Percentiles rank a stretch among this genome's conserved stretches.
Evolutionary conservation across 2,113 vertebrate genomes (phyloP).

Genomic region (Hepsetus odoe): DNA sequence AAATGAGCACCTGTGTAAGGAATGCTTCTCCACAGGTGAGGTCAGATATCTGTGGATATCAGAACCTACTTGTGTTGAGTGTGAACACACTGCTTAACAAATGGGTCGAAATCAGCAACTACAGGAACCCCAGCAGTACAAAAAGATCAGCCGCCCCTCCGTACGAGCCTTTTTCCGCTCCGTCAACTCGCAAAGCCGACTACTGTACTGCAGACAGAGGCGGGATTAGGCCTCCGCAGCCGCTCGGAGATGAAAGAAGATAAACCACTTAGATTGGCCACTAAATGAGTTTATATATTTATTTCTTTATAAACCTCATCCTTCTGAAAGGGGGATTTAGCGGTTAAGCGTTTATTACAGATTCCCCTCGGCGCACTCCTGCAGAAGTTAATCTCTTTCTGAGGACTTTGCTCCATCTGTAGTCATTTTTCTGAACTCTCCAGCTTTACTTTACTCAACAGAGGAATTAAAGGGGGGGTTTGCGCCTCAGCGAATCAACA

Average conservation of each 20-base stretch:
- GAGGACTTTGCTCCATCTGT: slow-evolving; percentile 52
- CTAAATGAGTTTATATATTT: slow-evolving; percentile 75
- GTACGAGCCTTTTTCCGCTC: too few relatives aligned
- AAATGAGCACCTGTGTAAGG: too few relatives aligned
- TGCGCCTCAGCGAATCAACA: background rate
- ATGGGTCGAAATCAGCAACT: too few relatives aligned
- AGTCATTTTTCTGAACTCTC: background rate
- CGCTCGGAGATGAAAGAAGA: slow-evolving; percentile 72
- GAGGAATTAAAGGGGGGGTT: background rate
- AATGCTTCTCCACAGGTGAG: too few relatives aligned
- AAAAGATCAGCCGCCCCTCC: too few relatives aligned
- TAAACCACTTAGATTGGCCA: slow-evolving; percentile 71
- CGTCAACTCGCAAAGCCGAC: too few relatives aligned
- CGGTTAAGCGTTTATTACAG: slow-evolving; percentile 37
- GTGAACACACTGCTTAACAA: too few relatives aligned
- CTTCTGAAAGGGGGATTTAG: slow-evolving; percentile 74
- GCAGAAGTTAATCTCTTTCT: slow-evolving; percentile 71
- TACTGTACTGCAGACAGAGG: too few relatives aligned
- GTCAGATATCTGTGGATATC: too few relatives aligned
- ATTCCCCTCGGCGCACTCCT: slow-evolving; percentile 57
- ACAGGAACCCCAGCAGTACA: too few relatives aligned
- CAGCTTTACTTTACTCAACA: background rate
- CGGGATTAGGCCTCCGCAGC: slow-evolving; percentile 69
- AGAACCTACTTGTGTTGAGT: too few relatives aligned
- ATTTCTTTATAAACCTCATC: slow-evolving; percentile 70